Percentiles rank a stretch among this genome's conserved stretches.
phyloP scores from a whole-genome alignment of 2,113 vertebrate genomes.

The Oreotragus oreotragus region DNA sequence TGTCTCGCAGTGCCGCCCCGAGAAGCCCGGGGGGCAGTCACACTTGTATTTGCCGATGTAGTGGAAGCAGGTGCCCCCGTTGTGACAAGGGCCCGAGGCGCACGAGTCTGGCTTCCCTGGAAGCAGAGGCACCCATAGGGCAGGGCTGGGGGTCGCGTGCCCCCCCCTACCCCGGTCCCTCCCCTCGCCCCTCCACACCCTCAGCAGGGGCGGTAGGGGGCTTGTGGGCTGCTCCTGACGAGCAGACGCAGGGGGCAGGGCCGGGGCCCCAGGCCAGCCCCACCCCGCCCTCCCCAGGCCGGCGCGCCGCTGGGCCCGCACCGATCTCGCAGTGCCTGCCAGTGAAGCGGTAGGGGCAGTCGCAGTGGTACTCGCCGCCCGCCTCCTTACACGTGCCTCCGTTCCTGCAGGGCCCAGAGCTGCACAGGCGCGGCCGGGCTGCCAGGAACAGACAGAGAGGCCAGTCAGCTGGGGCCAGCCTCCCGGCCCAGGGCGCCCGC shows the following conservation, averaged over 20 bases:
- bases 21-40: conserved; percentile 89
- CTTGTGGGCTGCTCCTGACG: background rate
- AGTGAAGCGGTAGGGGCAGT: conserved; percentile 95
- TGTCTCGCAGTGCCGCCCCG: conserved; percentile 91
- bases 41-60: conserved; percentile 99
- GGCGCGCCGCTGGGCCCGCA: conserved; percentile 49
- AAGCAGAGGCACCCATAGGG: background rate
- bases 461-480: background rate
- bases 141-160: background rate
- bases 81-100: conserved; percentile 93
- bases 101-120: conserved; percentile 96
- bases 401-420: conserved; percentile 90
- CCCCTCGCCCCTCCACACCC: accelerated
- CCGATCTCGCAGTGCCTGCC: conserved; percentile 97
- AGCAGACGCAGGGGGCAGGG: background rate
- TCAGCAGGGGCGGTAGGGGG: background rate
- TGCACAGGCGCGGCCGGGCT: conserved; percentile 94
- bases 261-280: background rate
- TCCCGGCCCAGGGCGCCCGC: background rate
- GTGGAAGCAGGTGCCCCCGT: conserved; percentile 97
- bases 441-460: background rate
- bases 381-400: conserved; percentile 94
- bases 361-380: conserved; percentile 88
- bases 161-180: background rate
- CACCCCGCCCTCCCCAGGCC: background rate